Evolutionary conservation across 2,888 invertebrate genomes (phyloP), one percentile per base, ranked within the genome.

Genomic region (Eupeodes luniger): DNA sequence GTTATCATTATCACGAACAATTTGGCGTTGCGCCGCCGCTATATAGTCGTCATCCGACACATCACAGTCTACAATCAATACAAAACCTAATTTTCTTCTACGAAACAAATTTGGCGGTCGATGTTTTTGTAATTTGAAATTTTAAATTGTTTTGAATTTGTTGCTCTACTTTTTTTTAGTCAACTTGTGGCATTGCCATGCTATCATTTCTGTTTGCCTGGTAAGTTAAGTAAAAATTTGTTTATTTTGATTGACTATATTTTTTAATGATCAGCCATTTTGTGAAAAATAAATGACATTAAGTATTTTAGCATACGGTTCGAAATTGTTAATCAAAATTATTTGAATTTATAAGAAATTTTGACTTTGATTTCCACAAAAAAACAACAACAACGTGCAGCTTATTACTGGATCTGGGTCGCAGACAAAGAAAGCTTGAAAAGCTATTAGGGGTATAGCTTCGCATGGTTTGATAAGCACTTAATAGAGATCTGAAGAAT

Each of bases 161-260:
- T 19, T 1, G 27, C 27, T 27, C 27, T 27, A 27, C 27, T 27
- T 27, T 27, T 27, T 47, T 64, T 10, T 14, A 64, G 7, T 47
- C 19, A 19, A 47, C 9, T 19, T 64, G 47, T 5, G 47, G 27
- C 27, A 1, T 27, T 27, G 27, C 27, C 3, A 27, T 44, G 12
- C 59, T 36, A n/a, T 59, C 9, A 14, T 47, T 64, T 47, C 64
- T 64, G 64, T 14, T 64, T 14, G 64, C 64, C 64, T 44, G 44
- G 64, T 64, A 14, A 64, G 64, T 64, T 64, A 64, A 64, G 64
- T 47, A 64, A 64, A 27, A 64, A 19, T 64, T 64, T 64, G 27
- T 64, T 64, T 64, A 64, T 64, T 47, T 64, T 64, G 27, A 64
- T 47, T 64, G 64, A 19, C 12, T 64, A 27, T 64, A 9, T 64